Evolutionary conservation across 2,888 invertebrate genomes (phyloP).

Genomic region (Syritta pipiens): DNA sequence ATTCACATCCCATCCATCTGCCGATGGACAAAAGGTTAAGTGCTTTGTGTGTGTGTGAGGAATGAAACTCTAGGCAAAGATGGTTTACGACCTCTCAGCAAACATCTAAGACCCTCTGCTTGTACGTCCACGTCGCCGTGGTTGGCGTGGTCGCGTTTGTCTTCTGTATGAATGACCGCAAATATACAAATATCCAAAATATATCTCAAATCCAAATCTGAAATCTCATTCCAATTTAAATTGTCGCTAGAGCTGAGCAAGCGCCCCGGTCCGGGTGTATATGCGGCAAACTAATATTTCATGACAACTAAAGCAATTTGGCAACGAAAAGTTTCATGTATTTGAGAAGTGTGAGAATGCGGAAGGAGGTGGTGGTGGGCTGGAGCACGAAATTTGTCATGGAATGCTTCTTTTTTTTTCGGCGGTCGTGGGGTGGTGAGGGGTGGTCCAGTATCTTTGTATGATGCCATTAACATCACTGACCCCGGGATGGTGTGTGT

Average conservation of each 20-base stretch:
- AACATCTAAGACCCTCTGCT: too few species aligned
- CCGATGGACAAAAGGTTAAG: slow-evolving; percentile 37
- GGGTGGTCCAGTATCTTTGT: slow-evolving; percentile 53
- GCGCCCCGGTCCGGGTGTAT: slow-evolving; percentile 58
- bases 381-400: slow-evolving; percentile 58
- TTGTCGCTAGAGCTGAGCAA: slow-evolving; percentile 37
- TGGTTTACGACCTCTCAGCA: slow-evolving; percentile 57
- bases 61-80: slow-evolving; percentile 34
- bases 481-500: slow-evolving; percentile 62
- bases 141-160: slow-evolving; percentile 7
- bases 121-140: neutral
- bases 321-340: slow-evolving; percentile 72
- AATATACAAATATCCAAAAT: slow-evolving; percentile 69
- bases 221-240: slow-evolving; percentile 62
- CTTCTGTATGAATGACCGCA: slow-evolving; percentile 65
- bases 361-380: slow-evolving; percentile 47
- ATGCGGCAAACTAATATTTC: slow-evolving; percentile 71
- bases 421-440: slow-evolving; percentile 1
- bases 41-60: slow-evolving; percentile 25
- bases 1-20: neutral
- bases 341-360: slow-evolving; percentile 40
- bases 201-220: too few species aligned
- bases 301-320: slow-evolving; percentile 73
- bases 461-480: slow-evolving; percentile 64
- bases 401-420: slow-evolving; percentile 29